Evolutionary conservation across 2,113 vertebrate species (phyloP).

Genomic region (Donacobius atricapilla): DNA sequence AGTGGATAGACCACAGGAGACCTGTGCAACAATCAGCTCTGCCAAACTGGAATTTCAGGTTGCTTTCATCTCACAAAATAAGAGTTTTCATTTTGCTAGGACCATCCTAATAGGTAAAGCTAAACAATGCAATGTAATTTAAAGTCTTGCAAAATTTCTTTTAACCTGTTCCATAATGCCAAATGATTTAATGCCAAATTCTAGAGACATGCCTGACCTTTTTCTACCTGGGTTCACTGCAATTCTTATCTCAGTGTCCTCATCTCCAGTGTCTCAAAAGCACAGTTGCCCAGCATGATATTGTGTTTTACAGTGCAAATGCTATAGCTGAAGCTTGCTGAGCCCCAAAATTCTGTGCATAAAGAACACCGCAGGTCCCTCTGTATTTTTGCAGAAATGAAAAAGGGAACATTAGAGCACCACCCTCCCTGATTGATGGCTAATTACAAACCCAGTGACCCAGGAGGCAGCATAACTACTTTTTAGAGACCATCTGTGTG

Average conservation of each 20-base stretch:
- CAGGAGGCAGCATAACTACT: neutral
- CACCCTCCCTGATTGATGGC: neutral
- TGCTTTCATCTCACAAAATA: conserved; percentile 14
- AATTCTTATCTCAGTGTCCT: neutral
- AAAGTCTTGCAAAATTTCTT: neutral
- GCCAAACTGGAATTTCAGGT: conserved; percentile 58
- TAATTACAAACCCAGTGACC: neutral
- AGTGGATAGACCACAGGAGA: neutral
- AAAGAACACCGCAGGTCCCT: neutral
- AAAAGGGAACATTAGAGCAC: neutral
- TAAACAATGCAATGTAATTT: neutral
- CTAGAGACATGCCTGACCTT: neutral
- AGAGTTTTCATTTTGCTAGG: neutral
- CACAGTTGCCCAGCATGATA: neutral
- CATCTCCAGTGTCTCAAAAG: neutral
- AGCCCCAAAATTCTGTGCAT: neutral
- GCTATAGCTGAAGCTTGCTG: neutral
- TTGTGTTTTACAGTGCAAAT: neutral
- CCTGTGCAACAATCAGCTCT: neutral
- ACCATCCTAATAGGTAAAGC: neutral
- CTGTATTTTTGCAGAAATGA: neutral
- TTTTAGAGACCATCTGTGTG: neutral
- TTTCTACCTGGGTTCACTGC: neutral
- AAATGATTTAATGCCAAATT: neutral
- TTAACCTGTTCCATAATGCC: neutral